These are phyloP conservation scores for Mastomys natalensis DNA, from an alignment of 2,113 vertebrate genomes.

Conservation along the genomic window DNA sequence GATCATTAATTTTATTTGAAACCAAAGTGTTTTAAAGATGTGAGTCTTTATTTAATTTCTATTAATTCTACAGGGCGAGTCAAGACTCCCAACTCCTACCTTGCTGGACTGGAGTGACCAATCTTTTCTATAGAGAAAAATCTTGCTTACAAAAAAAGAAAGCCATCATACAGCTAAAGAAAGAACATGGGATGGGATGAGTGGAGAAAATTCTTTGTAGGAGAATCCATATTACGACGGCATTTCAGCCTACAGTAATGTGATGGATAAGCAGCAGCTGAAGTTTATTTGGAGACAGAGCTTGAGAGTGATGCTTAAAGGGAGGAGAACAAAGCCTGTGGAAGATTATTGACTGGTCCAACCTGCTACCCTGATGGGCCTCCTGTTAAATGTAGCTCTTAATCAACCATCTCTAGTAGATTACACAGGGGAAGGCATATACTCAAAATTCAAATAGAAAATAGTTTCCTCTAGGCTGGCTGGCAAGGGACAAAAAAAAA, in stretches of 20 bases:
- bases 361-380: not conserved
- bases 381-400: conserved; percentile 80
- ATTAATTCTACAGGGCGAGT: not conserved
- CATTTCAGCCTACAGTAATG: not conserved
- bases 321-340: not conserved
- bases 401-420: conserved; percentile 84
- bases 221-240: not conserved
- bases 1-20: conserved; percentile 27
- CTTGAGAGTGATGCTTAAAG: not conserved
- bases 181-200: not conserved
- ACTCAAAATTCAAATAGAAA: conserved; percentile 87
- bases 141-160: not conserved
- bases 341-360: not conserved
- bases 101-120: conserved; percentile 60
- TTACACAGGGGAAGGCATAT: conserved; percentile 83
- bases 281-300: not conserved
- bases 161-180: not conserved
- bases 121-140: not conserved
- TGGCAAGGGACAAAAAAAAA: conserved; percentile 88
- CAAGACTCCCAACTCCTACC: conserved; percentile 50
- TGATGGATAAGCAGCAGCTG: not conserved
- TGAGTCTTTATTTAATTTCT: not conserved
- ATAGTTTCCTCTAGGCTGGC: conserved; percentile 86
- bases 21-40: not conserved
- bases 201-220: not conserved